These are phyloP conservation scores for Drosophila repletoides DNA, from an alignment of 1,140 invertebrate species.

Conservation along the genomic window DNA sequence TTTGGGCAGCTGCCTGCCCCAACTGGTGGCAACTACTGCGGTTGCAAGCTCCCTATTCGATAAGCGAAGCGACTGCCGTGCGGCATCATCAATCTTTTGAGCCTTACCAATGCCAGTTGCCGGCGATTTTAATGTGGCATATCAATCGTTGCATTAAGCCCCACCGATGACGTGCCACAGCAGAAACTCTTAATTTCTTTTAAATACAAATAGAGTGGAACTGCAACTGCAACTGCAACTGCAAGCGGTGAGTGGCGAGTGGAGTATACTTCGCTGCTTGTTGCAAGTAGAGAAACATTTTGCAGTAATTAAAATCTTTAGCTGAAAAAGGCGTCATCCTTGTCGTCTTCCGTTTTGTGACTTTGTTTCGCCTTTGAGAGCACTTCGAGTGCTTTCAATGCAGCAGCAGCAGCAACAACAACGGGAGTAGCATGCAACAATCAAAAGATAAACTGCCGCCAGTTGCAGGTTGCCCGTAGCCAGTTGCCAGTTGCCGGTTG, in stretches of 20 bases:
- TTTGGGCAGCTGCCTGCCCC: constrained; percentile 51
- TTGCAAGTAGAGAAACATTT: constrained; percentile 44
- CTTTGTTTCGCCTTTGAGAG: constrained; percentile 62
- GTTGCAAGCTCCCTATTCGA: constrained; percentile 4
- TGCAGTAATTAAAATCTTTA: constrained; percentile 73
- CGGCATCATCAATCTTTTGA: constrained; percentile 74
- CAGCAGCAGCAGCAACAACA: constrained; percentile 5
- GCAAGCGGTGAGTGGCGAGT: constrained; percentile 5
- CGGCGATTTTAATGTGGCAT: constrained; percentile 67
- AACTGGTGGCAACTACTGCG: constrained; percentile 18
- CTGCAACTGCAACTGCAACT: not conserved
- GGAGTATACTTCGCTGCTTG: constrained; percentile 49
- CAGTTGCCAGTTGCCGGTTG: constrained; percentile 24
- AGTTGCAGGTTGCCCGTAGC: constrained; percentile 35
- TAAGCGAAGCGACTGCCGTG: constrained; percentile 37
- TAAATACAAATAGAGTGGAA: constrained; percentile 27
- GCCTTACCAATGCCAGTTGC: constrained; percentile 57
- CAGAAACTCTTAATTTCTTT: constrained; percentile 70
- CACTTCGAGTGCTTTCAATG: constrained; percentile 52
- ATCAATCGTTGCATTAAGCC: constrained; percentile 72
- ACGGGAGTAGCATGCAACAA: constrained; percentile 54
- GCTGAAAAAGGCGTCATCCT: constrained; percentile 64
- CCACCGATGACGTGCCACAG: constrained; percentile 13
- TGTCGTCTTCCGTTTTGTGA: constrained; percentile 44
- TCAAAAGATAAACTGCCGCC: constrained; percentile 79